These are phyloP conservation scores for Falco biarmicus DNA, from an alignment of 2,797 vertebrate genomes.

Conservation along the genomic window DNA sequence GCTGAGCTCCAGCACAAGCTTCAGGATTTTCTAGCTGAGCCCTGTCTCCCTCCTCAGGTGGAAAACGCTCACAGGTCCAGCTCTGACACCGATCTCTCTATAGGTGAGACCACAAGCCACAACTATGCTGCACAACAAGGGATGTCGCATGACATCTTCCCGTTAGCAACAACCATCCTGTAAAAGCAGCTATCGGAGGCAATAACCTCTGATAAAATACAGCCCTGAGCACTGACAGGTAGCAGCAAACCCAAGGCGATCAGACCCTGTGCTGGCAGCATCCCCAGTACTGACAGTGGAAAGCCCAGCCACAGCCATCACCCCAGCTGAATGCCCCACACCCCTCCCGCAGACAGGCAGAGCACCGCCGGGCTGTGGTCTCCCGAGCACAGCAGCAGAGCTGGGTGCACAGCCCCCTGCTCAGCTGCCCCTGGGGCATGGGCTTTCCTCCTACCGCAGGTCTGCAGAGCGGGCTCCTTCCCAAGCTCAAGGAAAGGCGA, in stretches of 20 bases:
- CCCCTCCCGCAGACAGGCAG: neutral
- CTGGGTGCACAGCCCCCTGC: neutral
- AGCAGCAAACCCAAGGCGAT: accelerated
- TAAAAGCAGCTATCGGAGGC: neutral
- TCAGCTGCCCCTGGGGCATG: neutral
- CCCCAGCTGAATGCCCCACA: neutral
- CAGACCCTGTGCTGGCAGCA: neutral
- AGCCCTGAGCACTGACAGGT: neutral
- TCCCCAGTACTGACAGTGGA: accelerated
- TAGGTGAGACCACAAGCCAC: neutral
- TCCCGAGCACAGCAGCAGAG: neutral
- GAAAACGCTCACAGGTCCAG: neutral
- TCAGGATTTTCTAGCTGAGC: neutral
- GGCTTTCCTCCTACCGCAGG: neutral
- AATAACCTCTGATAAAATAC: neutral
- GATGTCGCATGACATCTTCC: neutral
- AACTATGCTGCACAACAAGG: neutral
- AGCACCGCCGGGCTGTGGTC: neutral
- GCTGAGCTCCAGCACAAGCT: neutral
- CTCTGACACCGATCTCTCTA: accelerated
- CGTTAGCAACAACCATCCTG: accelerated
- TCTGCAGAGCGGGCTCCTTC: neutral
- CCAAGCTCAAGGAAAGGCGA: neutral
- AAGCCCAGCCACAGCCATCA: neutral
- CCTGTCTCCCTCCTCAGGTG: neutral